Conservation (phyloP, 2,797 vertebrate species). For the Rostrhamus sociabilis region DNA sequence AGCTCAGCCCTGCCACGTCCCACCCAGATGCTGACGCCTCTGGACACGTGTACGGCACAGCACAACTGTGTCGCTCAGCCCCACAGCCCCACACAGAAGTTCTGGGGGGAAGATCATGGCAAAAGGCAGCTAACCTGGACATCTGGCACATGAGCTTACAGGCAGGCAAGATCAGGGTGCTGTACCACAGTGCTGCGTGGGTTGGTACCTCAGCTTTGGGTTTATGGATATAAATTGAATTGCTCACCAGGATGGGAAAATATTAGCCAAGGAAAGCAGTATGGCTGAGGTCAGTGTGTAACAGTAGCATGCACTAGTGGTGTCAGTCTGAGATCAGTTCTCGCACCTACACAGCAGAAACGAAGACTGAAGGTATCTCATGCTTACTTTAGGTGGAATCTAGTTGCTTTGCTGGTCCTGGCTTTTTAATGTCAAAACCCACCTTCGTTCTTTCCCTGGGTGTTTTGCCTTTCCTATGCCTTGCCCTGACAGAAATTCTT, state of each 20-base stretch:
- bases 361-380: not conserved
- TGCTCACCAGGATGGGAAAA: not conserved
- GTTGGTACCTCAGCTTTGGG: not conserved
- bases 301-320: not conserved
- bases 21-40: not conserved
- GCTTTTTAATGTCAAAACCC: not conserved
- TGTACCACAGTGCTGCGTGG: rapidly evolving
- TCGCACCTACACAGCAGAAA: not conserved
- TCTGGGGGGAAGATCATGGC: not conserved
- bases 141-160: rapidly evolving
- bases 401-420: not conserved
- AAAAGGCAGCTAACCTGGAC: not conserved
- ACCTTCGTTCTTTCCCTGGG: not conserved
- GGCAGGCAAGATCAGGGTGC: not conserved
- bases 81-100: not conserved
- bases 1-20: not conserved
- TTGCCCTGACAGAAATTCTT: not conserved
- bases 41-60: rapidly evolving
- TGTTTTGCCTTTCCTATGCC: not conserved
- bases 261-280: not conserved
- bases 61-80: not conserved
- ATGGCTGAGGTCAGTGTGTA: not conserved
- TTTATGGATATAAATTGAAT: rapidly evolving
- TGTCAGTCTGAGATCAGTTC: not conserved
- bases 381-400: not conserved